Evolutionary conservation across 2,113 vertebrate species (phyloP).

Genomic region (Pseudolaguvia tuberculata): DNA sequence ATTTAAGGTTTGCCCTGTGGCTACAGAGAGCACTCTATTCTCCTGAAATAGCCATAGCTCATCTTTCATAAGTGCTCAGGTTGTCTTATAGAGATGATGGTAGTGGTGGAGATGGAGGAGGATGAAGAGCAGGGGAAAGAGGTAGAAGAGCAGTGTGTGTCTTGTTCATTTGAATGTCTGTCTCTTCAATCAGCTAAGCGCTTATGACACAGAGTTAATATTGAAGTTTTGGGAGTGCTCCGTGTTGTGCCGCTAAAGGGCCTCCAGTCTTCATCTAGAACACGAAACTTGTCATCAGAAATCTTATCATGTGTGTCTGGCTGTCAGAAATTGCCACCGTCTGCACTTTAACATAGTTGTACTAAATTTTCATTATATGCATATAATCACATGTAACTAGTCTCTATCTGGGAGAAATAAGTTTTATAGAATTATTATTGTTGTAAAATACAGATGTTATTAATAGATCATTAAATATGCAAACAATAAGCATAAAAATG

Average conservation of each 20-base stretch:
- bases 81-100: conserved; percentile 62
- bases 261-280: conserved; percentile 50
- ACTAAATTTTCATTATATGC: not conserved
- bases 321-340: conserved; percentile 51
- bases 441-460: not conserved
- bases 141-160: conserved; percentile 11
- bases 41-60: conserved; percentile 77
- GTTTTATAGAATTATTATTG: too few relatives aligned
- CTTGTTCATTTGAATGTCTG: conserved; percentile 69
- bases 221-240: conserved; percentile 64
- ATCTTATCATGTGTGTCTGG: conserved; percentile 59
- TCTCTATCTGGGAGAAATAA: not conserved
- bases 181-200: conserved; percentile 62
- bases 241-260: conserved; percentile 54
- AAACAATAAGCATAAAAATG: not conserved
- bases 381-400: not conserved
- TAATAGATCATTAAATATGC: not conserved
- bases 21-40: conserved; percentile 65
- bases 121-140: not conserved
- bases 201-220: conserved; percentile 66
- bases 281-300: conserved; percentile 63
- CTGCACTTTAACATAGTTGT: conserved; percentile 49
- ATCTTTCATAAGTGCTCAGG: conserved; percentile 75
- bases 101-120: conserved; percentile 24
- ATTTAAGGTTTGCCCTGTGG: conserved; percentile 78